Base-by-base conservation (phyloP, 2,113 vertebrate species). In the Tachysurus vachellii region DNA sequence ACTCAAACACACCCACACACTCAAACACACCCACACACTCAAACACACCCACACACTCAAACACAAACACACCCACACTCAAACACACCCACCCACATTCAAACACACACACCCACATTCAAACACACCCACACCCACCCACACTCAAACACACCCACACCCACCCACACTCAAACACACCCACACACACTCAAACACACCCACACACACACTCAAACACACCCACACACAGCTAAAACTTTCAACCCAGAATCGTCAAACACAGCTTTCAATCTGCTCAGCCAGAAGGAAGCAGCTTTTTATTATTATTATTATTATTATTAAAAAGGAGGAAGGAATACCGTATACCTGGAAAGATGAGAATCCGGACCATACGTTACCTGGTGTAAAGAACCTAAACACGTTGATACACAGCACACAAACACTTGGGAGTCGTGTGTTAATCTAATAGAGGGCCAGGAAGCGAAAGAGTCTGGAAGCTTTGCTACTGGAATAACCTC, bases 401-500 rank as follows among this genome's bases (percentile, higher is more conserved):
- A 2, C 61, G 28, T 66, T 82, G 50, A 70, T 68, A 23, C 0
- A 44, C 0, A 44, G 31, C 36, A 47, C 13, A 61, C 14, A 85
- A 82, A 31, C 50, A 56, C 36, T 31, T 5, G 3, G 13, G 36
- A 42, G n/a, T 26, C 19, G 85, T 83, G 85, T 88, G 87, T 93
- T 93, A 91, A 50, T 82, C 86, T 64, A 44, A 92, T 42, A 88
- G 83, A 86, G 79, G 87, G 26, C 75, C 42, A 31, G 87, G 59
- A 59, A 90, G 80, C 17, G 14, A 91, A 87, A 91, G 88, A 89
- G 89, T 76, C 90, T 71, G 89, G 75, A 91, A 83, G 93, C 94
- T 93, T 66, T 85, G 92, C 47, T 92, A 89, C 91, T 83, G 86
- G 92, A 91, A 91, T 91, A 90, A 93, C 84, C 93, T 92, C 93